A percentile compares a stretch with the other conserved stretches of the same genome.
Evolutionary conservation across 2,888 invertebrate genomes (phyloP).

Genomic region (Meteorus cinctellus): DNA sequence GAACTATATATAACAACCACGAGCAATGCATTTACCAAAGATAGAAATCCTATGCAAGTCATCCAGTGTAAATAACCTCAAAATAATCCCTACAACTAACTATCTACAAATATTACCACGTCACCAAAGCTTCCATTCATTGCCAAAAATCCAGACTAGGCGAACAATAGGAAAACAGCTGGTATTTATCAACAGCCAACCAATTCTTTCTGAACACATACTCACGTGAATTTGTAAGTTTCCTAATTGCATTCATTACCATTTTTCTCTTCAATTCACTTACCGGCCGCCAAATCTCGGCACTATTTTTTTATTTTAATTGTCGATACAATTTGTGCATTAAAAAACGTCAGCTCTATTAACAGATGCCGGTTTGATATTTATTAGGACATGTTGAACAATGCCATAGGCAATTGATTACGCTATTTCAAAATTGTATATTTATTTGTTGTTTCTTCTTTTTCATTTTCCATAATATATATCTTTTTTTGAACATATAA

Average conservation of each 20-base stretch:
- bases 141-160: neutral
- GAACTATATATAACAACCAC: neutral
- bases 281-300: neutral
- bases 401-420: no score
- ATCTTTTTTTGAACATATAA: neutral
- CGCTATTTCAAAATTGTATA: neutral
- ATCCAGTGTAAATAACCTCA: constrained; percentile 24
- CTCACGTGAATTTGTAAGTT: neutral
- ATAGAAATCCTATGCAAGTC: neutral
- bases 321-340: neutral
- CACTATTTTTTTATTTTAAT: neutral
- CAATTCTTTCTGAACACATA: neutral
- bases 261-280: neutral
- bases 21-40: neutral
- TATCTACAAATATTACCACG: constrained; percentile 28
- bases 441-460: neutral
- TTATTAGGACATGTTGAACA: no score
- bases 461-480: neutral
- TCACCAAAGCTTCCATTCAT: constrained; percentile 18
- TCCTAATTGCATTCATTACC: neutral
- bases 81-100: neutral
- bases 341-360: neutral
- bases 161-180: neutral
- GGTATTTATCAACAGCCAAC: neutral
- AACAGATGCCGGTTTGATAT: no score